These are phyloP conservation scores for Leuctra nigra DNA, from an alignment of 2,888 invertebrate genomes.

Conservation along the genomic window DNA sequence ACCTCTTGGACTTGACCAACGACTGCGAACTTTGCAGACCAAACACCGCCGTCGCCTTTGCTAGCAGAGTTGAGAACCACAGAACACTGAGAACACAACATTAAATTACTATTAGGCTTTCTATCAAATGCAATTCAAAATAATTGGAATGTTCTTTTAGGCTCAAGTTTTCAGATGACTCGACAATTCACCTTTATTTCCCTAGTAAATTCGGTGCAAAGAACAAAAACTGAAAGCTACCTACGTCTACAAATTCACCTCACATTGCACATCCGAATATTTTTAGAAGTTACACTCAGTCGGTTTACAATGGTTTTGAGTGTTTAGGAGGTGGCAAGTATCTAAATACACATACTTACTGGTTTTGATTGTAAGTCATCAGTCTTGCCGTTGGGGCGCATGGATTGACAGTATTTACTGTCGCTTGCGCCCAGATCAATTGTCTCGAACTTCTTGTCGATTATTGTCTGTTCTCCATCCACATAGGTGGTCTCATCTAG, in stretches of 20 bases:
- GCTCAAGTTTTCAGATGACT: no score
- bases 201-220: no score
- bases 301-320: no score
- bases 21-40: slow-evolving; percentile 1
- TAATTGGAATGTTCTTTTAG: no score
- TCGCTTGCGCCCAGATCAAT: not conserved
- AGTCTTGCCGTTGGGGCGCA: not conserved
- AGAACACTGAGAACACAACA: not conserved
- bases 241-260: no score
- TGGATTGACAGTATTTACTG: not conserved
- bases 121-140: not conserved
- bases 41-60: not conserved
- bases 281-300: no score
- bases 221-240: no score
- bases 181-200: no score
- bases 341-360: no score
- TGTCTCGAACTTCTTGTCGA: not conserved
- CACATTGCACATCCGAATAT: no score
- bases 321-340: no score
- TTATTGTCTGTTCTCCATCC: not conserved
- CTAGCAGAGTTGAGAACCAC: not conserved
- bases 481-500: not conserved
- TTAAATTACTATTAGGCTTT: not conserved
- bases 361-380: not conserved
- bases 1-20: not conserved